These are phyloP conservation scores for Pristionchus pacificus DNA, from an alignment of 1,140 invertebrate species.

Conservation along the genomic window DNA sequence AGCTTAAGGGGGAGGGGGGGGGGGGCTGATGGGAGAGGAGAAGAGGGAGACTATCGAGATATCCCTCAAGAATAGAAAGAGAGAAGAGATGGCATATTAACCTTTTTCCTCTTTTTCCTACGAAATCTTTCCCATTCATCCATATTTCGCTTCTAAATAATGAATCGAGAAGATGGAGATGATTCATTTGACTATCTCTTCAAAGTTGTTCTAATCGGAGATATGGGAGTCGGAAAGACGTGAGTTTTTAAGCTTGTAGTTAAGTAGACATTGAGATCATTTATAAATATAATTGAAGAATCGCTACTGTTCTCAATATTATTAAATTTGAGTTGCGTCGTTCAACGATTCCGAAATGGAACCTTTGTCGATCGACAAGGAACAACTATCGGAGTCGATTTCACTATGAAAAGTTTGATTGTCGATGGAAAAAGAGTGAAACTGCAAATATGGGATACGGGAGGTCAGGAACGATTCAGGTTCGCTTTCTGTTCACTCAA, in stretches of 20 bases:
- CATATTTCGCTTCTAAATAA: no score
- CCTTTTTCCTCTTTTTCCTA: no score
- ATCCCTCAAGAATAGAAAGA: no score
- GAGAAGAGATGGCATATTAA: no score
- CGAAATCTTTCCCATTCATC: no score
- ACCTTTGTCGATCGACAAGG: constrained; percentile 85
- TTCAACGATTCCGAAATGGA: constrained; percentile 82
- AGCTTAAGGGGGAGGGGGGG: no score
- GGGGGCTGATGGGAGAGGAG: no score
- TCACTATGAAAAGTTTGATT: constrained; percentile 89
- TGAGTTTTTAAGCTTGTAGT: constrained; percentile 64
- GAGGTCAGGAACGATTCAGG: constrained; percentile 79
- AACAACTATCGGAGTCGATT: constrained; percentile 90
- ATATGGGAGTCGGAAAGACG: constrained; percentile 78
- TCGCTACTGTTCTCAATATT: no score
- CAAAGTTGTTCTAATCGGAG: constrained; percentile 77
- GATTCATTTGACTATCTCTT: constrained; percentile 65
- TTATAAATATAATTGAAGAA: constrained; percentile 2
- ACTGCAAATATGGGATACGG: constrained; percentile 92
- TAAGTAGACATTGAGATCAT: background rate
- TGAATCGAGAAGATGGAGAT: constrained; percentile 40
- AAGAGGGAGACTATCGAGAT: no score
- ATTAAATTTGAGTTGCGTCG: constrained; percentile 75
- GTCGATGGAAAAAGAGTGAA: constrained; percentile 88
- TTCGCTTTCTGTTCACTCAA: no score